Percentiles rank a stretch among this genome's conserved stretches.
These are phyloP conservation scores for Amphimallon solstitiale DNA, from an alignment of 2,888 invertebrate genomes.

Conservation along the genomic window DNA sequence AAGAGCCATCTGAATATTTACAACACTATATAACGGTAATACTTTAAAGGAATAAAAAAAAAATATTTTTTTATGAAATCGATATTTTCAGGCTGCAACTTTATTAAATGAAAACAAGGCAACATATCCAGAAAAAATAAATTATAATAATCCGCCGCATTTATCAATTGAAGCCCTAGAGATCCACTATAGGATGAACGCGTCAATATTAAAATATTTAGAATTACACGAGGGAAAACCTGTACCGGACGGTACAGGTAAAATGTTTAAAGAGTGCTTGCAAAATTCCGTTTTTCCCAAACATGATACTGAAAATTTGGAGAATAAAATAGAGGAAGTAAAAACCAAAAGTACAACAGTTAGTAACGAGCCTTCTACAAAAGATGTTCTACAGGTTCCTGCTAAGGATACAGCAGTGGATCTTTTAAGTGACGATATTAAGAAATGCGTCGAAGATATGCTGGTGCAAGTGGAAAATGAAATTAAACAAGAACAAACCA, in stretches of 20 bases:
- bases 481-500: constrained; percentile 43
- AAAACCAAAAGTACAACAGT: constrained; percentile 1
- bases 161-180: constrained; percentile 90
- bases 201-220: constrained; percentile 87
- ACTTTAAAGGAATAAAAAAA: neutral
- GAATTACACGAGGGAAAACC: constrained; percentile 79
- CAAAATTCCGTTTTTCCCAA: constrained; percentile 49
- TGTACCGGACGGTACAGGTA: constrained; percentile 69
- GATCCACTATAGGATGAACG: constrained; percentile 85
- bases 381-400: constrained; percentile 31
- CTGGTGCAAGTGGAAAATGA: constrained; percentile 43
- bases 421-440: constrained; percentile 37
- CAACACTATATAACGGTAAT: constrained; percentile 79
- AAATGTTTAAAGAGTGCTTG: constrained; percentile 70
- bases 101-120: constrained; percentile 83
- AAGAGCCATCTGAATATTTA: constrained; percentile 78
- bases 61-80: constrained; percentile 2
- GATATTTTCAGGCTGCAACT: constrained; percentile 72
- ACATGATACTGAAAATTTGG: neutral
- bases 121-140: constrained; percentile 86
- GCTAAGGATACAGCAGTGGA: constrained; percentile 30
- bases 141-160: constrained; percentile 84
- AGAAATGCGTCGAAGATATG: constrained; percentile 48
- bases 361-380: constrained; percentile 32
- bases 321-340: constrained; percentile 8